phyloP scores from a whole-genome alignment of 1,140 invertebrate species.

The Holcopasites calliopsidis region DNA sequence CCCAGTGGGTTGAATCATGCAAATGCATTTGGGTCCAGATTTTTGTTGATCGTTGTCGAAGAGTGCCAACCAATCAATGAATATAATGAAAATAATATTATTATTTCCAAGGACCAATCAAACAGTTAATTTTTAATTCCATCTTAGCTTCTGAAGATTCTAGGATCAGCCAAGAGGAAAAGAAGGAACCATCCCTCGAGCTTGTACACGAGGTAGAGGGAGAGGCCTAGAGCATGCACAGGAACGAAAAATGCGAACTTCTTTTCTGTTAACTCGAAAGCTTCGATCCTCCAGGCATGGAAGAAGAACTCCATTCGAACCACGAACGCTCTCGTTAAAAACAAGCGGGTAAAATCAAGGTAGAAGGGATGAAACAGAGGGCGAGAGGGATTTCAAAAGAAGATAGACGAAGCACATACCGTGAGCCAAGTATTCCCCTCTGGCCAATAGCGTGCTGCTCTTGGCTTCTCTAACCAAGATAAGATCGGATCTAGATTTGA shows the following conservation, averaged over 20 bases:
- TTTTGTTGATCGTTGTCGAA: too few species aligned
- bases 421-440: slow-evolving; percentile 63
- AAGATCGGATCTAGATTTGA: slow-evolving; percentile 77
- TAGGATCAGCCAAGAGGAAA: not conserved
- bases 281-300: not conserved
- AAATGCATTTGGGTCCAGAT: too few species aligned
- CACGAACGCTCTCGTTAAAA: too few species aligned
- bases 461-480: slow-evolving; percentile 65
- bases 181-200: not conserved
- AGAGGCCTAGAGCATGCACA: too few species aligned
- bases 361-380: not conserved
- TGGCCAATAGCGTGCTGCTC: slow-evolving; percentile 66
- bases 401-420: slow-evolving; percentile 39
- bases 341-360: too few species aligned
- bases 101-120: not conserved
- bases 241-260: not conserved
- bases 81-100: too few species aligned
- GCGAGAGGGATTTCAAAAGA: not conserved
- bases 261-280: not conserved
- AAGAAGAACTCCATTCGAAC: not conserved
- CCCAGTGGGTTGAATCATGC: slow-evolving; percentile 11
- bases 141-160: not conserved
- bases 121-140: too few species aligned
- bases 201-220: too few species aligned
- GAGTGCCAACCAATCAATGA: too few species aligned